Evolutionary conservation across 2,888 invertebrate species (phyloP).

Genomic region (Geotrupes spiniger): DNA sequence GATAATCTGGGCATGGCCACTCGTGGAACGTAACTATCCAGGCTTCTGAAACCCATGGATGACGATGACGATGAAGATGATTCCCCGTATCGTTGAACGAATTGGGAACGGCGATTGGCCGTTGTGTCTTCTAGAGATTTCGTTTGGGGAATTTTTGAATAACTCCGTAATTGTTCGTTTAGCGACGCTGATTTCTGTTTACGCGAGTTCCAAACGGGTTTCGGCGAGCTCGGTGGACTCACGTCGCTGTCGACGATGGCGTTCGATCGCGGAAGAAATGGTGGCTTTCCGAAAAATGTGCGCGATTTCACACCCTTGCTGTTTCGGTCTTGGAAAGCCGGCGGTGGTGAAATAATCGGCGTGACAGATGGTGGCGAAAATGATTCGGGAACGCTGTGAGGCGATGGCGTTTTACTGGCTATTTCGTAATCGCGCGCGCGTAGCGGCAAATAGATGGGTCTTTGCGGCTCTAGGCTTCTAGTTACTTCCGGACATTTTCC

Average conservation of each 20-base stretch:
- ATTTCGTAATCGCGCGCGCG: conserved; percentile 44
- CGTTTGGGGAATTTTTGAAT: conserved; percentile 51
- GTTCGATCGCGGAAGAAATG: conserved; percentile 55
- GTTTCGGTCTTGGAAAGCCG: conserved; percentile 62
- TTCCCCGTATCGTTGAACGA: conserved; percentile 55
- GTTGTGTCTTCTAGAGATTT: conserved; percentile 56
- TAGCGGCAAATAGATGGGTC: conserved; percentile 47
- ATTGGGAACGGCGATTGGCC: conserved; percentile 57
- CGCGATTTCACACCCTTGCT: conserved; percentile 34
- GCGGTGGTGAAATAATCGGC: conserved; percentile 68
- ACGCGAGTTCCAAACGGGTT: conserved; percentile 33
- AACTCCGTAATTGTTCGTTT: conserved; percentile 19
- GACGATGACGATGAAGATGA: conserved; percentile 58
- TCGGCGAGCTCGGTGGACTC: conserved; percentile 53
- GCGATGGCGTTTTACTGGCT: conserved; percentile 38
- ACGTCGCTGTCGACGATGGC: conserved; percentile 56
- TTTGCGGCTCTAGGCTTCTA: conserved; percentile 30
- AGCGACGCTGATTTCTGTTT: conserved; percentile 31
- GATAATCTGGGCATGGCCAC: conserved; percentile 50
- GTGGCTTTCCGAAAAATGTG: conserved; percentile 51
- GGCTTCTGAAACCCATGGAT: conserved; percentile 62
- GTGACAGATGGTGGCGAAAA: conserved; percentile 64
- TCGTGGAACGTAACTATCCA: conserved; percentile 56
- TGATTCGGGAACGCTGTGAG: conserved; percentile 45
- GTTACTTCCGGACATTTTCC: conserved; percentile 26